phyloP scores from a whole-genome alignment of 1,140 invertebrate species.

The Dryas iulia region DNA sequence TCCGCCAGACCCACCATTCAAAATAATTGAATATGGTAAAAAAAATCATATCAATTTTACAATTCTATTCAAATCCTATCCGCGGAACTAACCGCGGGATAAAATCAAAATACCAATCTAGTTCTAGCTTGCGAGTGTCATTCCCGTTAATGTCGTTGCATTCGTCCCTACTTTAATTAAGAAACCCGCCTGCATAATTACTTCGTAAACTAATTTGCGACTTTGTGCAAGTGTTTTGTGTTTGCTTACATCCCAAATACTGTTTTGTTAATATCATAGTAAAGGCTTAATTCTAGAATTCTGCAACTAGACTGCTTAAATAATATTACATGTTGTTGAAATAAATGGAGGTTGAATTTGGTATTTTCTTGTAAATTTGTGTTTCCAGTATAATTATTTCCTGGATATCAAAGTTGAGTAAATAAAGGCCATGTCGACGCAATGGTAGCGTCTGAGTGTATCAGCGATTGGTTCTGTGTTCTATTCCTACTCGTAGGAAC shows the following conservation, averaged over 20 bases:
- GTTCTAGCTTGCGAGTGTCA: not conserved
- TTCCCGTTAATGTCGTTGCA: not conserved
- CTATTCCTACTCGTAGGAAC: too few species aligned
- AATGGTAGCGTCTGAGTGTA: too few species aligned
- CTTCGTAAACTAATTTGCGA: not conserved
- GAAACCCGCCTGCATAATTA: conserved; percentile 4
- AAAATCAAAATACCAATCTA: conserved; percentile 1
- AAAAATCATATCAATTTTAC: not conserved
- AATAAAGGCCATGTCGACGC: too few species aligned
- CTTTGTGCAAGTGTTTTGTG: not conserved
- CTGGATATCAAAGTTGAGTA: too few species aligned
- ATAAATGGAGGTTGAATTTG: too few species aligned
- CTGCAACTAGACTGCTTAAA: not conserved
- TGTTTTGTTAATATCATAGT: not conserved
- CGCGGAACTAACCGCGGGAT: not conserved
- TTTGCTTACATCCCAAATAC: not conserved
- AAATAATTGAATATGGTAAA: not conserved
- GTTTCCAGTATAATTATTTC: too few species aligned
- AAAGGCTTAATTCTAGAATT: not conserved
- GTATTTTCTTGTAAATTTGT: too few species aligned
- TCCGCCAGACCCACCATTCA: not conserved
- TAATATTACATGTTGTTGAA: too few species aligned
- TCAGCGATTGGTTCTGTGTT: too few species aligned
- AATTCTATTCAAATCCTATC: not conserved
- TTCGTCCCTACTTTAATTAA: not conserved